phyloP scores from a whole-genome alignment of 2,113 vertebrate genomes.

The Pavo muticus region DNA sequence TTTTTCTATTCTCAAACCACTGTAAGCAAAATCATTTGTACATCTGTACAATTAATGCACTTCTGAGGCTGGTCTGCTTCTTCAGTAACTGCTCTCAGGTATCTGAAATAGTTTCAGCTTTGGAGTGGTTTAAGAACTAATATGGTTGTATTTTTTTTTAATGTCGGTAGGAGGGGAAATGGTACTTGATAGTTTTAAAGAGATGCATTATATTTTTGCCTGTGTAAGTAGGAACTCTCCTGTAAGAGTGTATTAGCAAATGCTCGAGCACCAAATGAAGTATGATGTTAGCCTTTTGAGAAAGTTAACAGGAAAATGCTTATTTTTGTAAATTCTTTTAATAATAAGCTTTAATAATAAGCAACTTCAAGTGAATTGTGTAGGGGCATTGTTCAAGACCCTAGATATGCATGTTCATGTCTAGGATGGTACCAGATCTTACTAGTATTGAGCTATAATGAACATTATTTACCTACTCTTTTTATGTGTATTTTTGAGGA shows the following conservation, averaged over 20 bases:
- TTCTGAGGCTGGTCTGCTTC: background rate
- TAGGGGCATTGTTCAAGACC: background rate
- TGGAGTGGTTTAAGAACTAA: background rate
- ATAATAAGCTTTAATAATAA: background rate
- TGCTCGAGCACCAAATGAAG: background rate
- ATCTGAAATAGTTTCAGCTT: constrained; percentile 7
- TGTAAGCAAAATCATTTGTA: constrained; percentile 79
- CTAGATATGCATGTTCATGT: background rate
- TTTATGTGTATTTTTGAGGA: background rate
- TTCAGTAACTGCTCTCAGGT: constrained; percentile 1
- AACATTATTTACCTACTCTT: background rate
- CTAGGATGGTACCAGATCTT: background rate
- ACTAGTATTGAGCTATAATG: background rate
- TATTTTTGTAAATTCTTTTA: background rate
- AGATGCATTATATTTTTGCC: background rate
- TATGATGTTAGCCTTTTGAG: background rate
- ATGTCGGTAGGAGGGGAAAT: background rate
- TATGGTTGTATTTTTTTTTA: background rate
- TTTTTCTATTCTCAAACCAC: constrained; percentile 82
- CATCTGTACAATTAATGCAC: background rate
- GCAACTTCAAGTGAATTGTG: background rate
- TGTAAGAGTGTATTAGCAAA: background rate
- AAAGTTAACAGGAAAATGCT: background rate
- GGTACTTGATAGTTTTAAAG: background rate
- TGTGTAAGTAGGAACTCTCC: background rate